Evolutionary conservation across 2,113 vertebrate genomes (phyloP), one percentile per base, ranked within the genome.

Genomic region (Galeopterus variegatus): DNA sequence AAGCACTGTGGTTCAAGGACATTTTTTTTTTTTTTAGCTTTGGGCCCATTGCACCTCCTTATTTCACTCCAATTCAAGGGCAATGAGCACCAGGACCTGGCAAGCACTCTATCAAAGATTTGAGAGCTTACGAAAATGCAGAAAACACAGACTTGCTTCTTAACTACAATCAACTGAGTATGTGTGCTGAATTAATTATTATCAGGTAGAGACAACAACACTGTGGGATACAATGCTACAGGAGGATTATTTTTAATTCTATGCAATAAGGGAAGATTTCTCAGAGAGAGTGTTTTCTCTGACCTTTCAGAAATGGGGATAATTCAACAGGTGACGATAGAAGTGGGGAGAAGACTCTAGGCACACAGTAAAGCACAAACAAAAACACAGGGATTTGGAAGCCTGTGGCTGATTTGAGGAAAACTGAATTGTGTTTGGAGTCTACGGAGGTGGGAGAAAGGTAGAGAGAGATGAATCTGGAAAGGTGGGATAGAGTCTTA

Each of bases 271-370:
- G 50, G n/a, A 88, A 58, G 50, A 17, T 3, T 77, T 94, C 60
- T 81, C 60, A 52, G 11, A 88, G 77, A 45, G 72, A 45, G 56
- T 9, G 18, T 77, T 60, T 88, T 67, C 73, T 81, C n/a, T 48
- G 67, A 56, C 19, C n/a, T 93, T 90, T 93, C n/a, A 94, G 62
- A 58, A 58, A 69, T 31, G n/a, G 52, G 19, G n/a, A 36, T 33
- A 58, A 91, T 85, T 88, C 92, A 97, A 94, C 92, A 95, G 64
- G 77, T 83, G 14, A 93, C 15, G 31, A 26, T 15, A 88, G 56
- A 79, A 67, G 24, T 41, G 1, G 8, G 79, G 28, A 91, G 36
- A 86, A 56, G 36, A 72, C 8, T 70, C 19, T 33, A 58, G 19
- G 65, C 8, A 13, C 0, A 80, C 0, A 65, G 18, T 33, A 60